phyloP scores from a whole-genome alignment of 2,113 vertebrate genomes.

The Planiliza haematocheilus region DNA sequence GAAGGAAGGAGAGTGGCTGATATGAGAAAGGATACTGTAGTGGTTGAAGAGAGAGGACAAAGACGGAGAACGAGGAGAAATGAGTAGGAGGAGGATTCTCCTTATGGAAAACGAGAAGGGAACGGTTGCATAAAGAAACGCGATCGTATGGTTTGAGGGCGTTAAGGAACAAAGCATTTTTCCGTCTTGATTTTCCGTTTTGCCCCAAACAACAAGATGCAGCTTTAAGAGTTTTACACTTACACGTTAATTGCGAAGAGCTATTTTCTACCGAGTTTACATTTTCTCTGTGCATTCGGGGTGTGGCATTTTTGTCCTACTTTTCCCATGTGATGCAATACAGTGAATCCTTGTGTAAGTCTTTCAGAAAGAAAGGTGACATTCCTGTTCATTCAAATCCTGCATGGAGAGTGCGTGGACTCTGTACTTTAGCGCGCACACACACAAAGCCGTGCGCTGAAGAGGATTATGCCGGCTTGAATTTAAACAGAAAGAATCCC shows the following conservation, averaged over 20 bases:
- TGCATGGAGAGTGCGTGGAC: conserved; percentile 32
- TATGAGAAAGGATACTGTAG: conserved; percentile 34
- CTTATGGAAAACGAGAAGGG: conserved; percentile 40
- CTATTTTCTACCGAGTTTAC: no score
- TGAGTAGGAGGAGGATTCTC: conserved; percentile 52
- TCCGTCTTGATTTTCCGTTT: conserved; percentile 16
- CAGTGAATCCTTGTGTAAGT: conserved; percentile 16
- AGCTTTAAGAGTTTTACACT: neutral
- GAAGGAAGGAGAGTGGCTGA: conserved; percentile 28
- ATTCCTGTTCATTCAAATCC: conserved; percentile 50
- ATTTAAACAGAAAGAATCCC: conserved; percentile 71
- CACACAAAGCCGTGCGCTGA: conserved; percentile 22
- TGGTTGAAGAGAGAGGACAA: conserved; percentile 14
- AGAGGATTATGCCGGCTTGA: conserved; percentile 74
- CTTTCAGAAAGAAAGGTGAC: conserved; percentile 27
- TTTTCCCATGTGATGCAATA: conserved; percentile 46
- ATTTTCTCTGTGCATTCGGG: neutral
- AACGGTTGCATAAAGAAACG: conserved; percentile 34
- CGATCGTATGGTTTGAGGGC: conserved; percentile 24
- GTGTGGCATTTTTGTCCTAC: conserved; percentile 10
- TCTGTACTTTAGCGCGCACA: conserved; percentile 28
- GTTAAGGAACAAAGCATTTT: conserved; percentile 3
- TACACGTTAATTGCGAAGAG: no score
- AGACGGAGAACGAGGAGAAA: conserved; percentile 11
- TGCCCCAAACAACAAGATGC: neutral